Conservation (phyloP, 2,113 vertebrate genomes). For the Notothenia coriiceps region DNA sequence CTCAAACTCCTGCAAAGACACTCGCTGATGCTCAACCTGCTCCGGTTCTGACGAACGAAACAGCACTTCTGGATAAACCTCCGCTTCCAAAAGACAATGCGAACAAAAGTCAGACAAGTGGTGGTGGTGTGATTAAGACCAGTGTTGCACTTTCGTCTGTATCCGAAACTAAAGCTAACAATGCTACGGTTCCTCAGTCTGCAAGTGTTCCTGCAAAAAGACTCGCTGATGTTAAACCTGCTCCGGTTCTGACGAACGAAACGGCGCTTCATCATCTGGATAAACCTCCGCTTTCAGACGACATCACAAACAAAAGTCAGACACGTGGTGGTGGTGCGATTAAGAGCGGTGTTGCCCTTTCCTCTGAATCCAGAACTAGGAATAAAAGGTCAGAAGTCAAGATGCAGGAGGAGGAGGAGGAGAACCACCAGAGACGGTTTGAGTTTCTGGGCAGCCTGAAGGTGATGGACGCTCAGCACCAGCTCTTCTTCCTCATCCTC, state of each 20-base stretch:
- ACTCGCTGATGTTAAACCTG: background rate
- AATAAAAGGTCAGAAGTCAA: slow-evolving; percentile 34
- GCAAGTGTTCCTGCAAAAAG: background rate
- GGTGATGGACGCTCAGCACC: slow-evolving; percentile 74
- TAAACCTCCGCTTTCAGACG: background rate
- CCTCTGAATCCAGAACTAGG: background rate
- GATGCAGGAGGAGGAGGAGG: background rate
- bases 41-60: background rate
- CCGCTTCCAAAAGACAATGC: background rate
- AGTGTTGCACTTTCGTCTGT: too few relatives aligned
- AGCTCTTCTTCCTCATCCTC: slow-evolving; percentile 86
- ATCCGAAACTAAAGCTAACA: background rate
- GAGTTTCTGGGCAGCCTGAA: slow-evolving; percentile 76
- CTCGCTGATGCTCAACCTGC: background rate
- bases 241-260: background rate
- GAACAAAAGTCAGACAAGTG: background rate
- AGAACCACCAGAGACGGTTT: background rate
- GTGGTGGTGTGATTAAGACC: too few relatives aligned
- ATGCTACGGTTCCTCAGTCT: background rate
- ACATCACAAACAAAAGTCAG: background rate
- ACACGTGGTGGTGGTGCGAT: too few relatives aligned
- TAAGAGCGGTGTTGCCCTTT: too few relatives aligned
- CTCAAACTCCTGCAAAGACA: background rate
- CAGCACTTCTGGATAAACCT: background rate
- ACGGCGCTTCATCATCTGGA: background rate